Evolutionary conservation across 2,888 invertebrate species (phyloP).

Genomic region (Alcis repandata): DNA sequence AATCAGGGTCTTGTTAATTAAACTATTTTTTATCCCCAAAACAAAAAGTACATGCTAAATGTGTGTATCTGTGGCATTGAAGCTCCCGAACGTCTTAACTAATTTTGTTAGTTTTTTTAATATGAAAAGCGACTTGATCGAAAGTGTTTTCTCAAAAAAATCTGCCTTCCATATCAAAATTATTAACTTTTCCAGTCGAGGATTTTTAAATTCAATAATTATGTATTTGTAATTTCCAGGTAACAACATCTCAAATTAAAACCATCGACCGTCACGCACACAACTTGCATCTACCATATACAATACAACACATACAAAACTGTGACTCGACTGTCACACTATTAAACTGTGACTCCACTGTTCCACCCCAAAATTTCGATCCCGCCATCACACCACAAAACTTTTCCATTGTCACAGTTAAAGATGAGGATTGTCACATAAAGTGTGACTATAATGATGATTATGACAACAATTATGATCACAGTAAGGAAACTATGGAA

Average conservation of each 20-base stretch:
- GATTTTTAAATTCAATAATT: too few species aligned
- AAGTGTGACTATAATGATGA: background rate
- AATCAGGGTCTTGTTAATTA: too few species aligned
- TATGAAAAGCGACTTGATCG: too few species aligned
- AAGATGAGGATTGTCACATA: conserved; percentile 24
- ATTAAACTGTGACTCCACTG: conserved; percentile 20
- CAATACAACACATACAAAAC: conserved; percentile 16
- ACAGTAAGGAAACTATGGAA: background rate
- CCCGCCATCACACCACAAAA: background rate
- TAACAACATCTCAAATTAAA: conserved; percentile 48
- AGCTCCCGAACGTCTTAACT: too few species aligned
- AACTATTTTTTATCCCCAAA: too few species aligned
- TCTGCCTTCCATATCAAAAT: too few species aligned
- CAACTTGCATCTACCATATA: conserved; percentile 31
- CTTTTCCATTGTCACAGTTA: conserved; percentile 5
- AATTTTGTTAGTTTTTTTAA: too few species aligned
- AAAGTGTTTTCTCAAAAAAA: too few species aligned
- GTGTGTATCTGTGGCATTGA: too few species aligned
- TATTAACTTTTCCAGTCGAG: too few species aligned
- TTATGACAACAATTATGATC: background rate
- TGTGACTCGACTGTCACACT: background rate
- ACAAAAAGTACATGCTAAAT: too few species aligned
- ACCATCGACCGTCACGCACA: conserved; percentile 39
- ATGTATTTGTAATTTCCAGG: conserved; percentile 48
- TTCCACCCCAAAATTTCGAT: conserved; percentile 5